Percentiles rank a stretch among this genome's conserved stretches.
These are phyloP conservation scores for Ailuropoda melanoleuca DNA, from an alignment of 2,113 vertebrate genomes.

Conservation along the genomic window DNA sequence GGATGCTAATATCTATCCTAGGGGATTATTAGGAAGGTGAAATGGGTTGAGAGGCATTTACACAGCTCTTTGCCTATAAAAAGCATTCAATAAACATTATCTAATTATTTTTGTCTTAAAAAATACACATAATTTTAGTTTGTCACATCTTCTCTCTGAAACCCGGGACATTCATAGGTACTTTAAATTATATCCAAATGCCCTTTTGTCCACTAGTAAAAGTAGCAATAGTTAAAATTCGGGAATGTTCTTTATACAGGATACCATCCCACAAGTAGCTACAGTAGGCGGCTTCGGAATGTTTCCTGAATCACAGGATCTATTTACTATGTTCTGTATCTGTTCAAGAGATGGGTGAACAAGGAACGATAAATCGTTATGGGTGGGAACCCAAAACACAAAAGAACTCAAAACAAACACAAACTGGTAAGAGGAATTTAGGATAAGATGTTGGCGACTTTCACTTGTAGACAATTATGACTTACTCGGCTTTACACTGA, in stretches of 20 bases:
- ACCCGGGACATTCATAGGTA: not conserved
- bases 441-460: not conserved
- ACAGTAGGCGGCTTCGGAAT: constrained; percentile 14
- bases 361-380: not conserved
- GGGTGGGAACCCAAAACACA: not conserved
- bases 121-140: not conserved
- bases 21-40: not conserved
- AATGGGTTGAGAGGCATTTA: not conserved
- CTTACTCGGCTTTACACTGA: constrained; percentile 76
- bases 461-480: not conserved
- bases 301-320: not conserved
- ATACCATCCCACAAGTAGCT: not conserved
- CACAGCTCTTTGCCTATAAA: not conserved
- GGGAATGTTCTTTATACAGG: not conserved
- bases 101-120: constrained; percentile 29
- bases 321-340: not conserved
- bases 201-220: constrained; percentile 15
- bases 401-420: not conserved
- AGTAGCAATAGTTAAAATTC: not conserved
- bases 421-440: constrained; percentile 16
- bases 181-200: constrained; percentile 24
- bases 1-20: not conserved
- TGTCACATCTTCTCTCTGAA: constrained; percentile 23
- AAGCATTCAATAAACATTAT: not conserved
- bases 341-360: not conserved